phyloP scores from a whole-genome alignment of 2,888 invertebrate genomes.

The Coremacera marginata region DNA sequence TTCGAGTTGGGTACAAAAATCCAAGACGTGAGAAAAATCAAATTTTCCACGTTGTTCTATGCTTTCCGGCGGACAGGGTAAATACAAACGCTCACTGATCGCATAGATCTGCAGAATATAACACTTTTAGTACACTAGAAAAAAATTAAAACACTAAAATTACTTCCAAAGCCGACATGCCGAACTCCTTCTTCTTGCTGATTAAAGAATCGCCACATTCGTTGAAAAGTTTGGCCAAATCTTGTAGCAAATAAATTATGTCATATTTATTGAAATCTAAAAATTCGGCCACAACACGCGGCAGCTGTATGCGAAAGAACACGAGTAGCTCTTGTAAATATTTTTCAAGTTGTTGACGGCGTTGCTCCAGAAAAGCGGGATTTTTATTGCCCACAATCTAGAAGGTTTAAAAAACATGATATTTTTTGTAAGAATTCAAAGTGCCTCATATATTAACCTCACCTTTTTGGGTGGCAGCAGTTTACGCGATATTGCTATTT shows the following conservation, averaged over 20 bases:
- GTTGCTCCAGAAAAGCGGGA: constrained; percentile 86
- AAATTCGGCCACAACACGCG: constrained; percentile 85
- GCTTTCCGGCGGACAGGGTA: constrained; percentile 85
- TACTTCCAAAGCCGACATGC: constrained; percentile 83
- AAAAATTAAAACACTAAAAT: background rate
- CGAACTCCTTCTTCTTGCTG: constrained; percentile 74
- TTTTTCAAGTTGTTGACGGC: constrained; percentile 82
- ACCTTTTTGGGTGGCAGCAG: constrained; percentile 91
- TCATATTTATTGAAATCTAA: constrained; percentile 91
- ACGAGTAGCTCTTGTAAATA: constrained; percentile 85
- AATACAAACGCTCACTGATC: constrained; percentile 88
- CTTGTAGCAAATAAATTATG: constrained; percentile 84
- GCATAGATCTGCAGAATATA: constrained; percentile 78
- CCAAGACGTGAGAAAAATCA: constrained; percentile 92
- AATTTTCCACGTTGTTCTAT: constrained; percentile 83
- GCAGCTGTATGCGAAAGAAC: constrained; percentile 83
- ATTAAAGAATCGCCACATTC: constrained; percentile 79
- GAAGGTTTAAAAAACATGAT: background rate
- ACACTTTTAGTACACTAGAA: background rate
- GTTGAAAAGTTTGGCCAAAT: constrained; percentile 83
- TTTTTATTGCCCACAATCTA: constrained; percentile 87
- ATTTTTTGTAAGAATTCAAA: background rate
- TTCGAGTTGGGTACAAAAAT: constrained; percentile 84
- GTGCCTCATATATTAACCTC: background rate
- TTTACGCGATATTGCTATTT: constrained; percentile 86